phyloP scores from a whole-genome alignment of 1,140 invertebrate species.

The Drosophila ercepeae region DNA sequence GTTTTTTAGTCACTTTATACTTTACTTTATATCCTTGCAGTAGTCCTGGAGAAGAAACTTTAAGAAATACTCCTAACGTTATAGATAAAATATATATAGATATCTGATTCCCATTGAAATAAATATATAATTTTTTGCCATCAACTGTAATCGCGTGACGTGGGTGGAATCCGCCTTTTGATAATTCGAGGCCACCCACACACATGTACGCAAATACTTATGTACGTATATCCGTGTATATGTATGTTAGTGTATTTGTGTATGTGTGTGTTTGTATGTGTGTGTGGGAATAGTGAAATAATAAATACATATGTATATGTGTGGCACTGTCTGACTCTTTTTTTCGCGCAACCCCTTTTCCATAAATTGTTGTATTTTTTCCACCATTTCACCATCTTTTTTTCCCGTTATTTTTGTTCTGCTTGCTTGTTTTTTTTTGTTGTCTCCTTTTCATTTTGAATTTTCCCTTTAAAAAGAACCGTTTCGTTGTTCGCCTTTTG shows the following conservation, averaged over 20 bases:
- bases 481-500: conserved; percentile 25
- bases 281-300: too few relatives aligned
- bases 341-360: conserved; percentile 1
- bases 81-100: too few relatives aligned
- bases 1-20: too few relatives aligned
- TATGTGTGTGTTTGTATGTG: neutral
- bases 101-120: too few relatives aligned
- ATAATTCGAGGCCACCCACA: conserved; percentile 58
- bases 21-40: too few relatives aligned
- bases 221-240: neutral
- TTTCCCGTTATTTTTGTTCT: too few relatives aligned
- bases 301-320: neutral
- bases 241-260: conserved; percentile 23
- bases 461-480: conserved; percentile 39
- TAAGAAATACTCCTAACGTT: too few relatives aligned
- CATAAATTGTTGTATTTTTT: neutral
- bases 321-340: neutral
- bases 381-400: conserved; percentile 7
- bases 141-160: conserved; percentile 66
- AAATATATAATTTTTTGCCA: too few relatives aligned
- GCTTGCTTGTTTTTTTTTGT: neutral
- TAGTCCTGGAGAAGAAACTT: too few relatives aligned
- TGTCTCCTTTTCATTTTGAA: conserved; percentile 16
- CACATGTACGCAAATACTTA: too few relatives aligned
- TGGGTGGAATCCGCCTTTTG: conserved; percentile 54